Conservation (phyloP, 2,113 vertebrate species). For the Seriola quinqueradiata region DNA sequence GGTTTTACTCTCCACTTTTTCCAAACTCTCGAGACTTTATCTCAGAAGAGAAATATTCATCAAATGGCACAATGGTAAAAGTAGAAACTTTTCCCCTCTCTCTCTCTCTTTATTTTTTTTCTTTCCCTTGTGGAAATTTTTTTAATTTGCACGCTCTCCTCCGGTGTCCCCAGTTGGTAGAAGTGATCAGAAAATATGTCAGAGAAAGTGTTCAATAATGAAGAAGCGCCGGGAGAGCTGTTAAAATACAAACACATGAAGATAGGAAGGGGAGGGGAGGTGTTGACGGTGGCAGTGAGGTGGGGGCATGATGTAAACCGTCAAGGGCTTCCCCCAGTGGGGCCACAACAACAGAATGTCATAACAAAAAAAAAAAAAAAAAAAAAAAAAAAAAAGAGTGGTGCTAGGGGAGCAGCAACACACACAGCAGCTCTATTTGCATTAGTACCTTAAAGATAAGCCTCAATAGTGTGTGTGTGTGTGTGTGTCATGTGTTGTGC, state of each 20-base stretch:
- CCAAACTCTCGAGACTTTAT: slow-evolving; percentile 1
- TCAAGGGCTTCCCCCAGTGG: slow-evolving; percentile 12
- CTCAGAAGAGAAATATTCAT: slow-evolving; percentile 39
- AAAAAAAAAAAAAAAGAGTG: background rate
- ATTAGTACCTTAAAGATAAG: background rate
- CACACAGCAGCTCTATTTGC: slow-evolving; percentile 2
- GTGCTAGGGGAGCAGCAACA: background rate
- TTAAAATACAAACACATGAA: slow-evolving; percentile 32
- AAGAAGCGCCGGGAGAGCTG: slow-evolving; percentile 34
- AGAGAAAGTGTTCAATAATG: slow-evolving; percentile 29
- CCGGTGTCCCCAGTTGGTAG: background rate
- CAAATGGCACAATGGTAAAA: background rate
- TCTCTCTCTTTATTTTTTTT: background rate
- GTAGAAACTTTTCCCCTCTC: background rate
- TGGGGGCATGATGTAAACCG: slow-evolving; percentile 19
- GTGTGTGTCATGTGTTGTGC: background rate
- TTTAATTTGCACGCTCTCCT: slow-evolving; percentile 2
- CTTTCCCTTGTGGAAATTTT: slow-evolving; percentile 14
- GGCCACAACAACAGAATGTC: background rate
- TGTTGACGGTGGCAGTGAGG: background rate
- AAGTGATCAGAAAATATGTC: slow-evolving; percentile 46
- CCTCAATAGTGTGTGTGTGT: background rate
- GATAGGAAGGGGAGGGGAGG: background rate
- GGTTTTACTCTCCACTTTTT: background rate
- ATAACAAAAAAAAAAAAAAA: background rate